Evolutionary conservation across 2,797 vertebrate genomes (phyloP).

Genomic region (Alauda arvensis): DNA sequence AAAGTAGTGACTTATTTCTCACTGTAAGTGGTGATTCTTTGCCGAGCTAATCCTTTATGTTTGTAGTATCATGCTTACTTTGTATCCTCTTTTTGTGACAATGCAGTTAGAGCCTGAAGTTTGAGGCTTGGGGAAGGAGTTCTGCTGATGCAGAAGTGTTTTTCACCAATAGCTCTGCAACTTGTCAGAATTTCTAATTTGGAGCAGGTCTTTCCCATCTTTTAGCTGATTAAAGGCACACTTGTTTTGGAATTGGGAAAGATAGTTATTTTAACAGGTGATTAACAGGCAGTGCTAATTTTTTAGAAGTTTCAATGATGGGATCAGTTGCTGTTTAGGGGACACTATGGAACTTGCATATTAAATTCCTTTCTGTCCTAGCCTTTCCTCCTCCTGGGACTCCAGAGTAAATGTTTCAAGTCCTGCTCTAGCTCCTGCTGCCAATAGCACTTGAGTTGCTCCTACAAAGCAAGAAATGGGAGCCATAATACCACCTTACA

Average conservation of each 20-base stretch:
- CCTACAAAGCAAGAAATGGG: background rate
- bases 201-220: background rate
- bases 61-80: background rate
- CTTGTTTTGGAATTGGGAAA: background rate
- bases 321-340: background rate
- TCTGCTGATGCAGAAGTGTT: background rate
- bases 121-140: background rate
- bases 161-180: background rate
- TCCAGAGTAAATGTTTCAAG: background rate
- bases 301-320: background rate
- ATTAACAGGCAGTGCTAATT: background rate
- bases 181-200: background rate
- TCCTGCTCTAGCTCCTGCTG: background rate
- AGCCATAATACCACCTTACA: accelerated
- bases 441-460: background rate
- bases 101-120: background rate
- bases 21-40: background rate
- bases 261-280: background rate
- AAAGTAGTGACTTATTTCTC: background rate
- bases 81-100: background rate
- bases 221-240: background rate
- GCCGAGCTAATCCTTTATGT: background rate
- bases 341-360: background rate
- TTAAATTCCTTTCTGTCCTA: background rate
- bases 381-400: background rate